phyloP scores from a whole-genome alignment of 2,113 vertebrate genomes.

The Gambusia holbrooki region DNA sequence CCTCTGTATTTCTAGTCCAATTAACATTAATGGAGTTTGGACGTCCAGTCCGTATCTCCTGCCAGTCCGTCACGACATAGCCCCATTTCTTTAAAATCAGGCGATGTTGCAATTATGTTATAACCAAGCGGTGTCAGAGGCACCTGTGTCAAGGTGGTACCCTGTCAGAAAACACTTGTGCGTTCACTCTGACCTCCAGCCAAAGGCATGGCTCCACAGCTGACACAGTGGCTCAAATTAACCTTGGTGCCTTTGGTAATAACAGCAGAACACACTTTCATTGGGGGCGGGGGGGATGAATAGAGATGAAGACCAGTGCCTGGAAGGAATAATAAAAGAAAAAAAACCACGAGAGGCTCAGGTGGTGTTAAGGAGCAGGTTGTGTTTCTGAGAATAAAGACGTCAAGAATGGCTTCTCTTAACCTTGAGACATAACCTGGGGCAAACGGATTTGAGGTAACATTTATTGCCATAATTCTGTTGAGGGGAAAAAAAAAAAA shows the following conservation, averaged over 20 bases:
- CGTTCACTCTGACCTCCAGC: constrained; percentile 39
- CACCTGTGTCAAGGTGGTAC: constrained; percentile 46
- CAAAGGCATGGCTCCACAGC: background rate
- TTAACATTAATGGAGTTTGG: constrained; percentile 56
- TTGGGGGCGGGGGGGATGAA: background rate
- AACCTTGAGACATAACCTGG: constrained; percentile 52
- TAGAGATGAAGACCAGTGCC: constrained; percentile 21
- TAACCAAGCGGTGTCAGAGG: constrained; percentile 19
- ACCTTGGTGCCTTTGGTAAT: constrained; percentile 28
- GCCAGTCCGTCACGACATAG: constrained; percentile 29
- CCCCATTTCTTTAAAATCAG: constrained; percentile 24
- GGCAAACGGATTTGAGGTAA: constrained; percentile 42
- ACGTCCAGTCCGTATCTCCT: constrained; percentile 26
- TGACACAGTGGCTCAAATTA: constrained; percentile 40
- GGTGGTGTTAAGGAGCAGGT: constrained; percentile 26
- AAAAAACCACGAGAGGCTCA: background rate
- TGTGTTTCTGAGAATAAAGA: constrained; percentile 38
- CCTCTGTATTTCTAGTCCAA: constrained; percentile 44
- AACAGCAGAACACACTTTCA: constrained; percentile 3
- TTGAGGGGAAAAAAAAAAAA: constrained; percentile 28
- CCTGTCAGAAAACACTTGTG: constrained; percentile 43
- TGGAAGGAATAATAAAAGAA: background rate
- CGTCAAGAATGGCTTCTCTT: constrained; percentile 27
- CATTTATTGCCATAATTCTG: constrained; percentile 52
- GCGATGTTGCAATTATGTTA: constrained; percentile 42